Evolutionary conservation across 2,888 invertebrate species (phyloP).

Genomic region (Muschampia plurimacula): DNA sequence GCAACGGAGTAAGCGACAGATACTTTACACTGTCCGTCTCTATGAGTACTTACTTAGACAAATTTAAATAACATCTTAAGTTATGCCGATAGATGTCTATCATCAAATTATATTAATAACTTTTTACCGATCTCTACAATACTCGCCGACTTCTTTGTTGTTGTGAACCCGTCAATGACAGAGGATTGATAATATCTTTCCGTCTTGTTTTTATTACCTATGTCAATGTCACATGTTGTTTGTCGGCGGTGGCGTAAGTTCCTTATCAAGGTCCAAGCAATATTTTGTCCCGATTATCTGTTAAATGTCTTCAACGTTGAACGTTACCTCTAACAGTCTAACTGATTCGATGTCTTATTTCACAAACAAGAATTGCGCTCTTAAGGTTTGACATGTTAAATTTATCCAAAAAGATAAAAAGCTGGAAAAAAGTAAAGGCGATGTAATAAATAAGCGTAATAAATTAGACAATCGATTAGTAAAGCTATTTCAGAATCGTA

Average conservation of each 20-base stretch:
- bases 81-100: background rate
- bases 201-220: constrained; percentile 4
- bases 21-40: background rate
- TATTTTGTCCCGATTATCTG: constrained; percentile 79
- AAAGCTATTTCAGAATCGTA: constrained; percentile 18
- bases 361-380: constrained; percentile 74
- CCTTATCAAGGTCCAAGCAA: constrained; percentile 72
- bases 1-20: background rate
- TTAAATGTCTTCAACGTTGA: constrained; percentile 72
- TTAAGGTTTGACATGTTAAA: constrained; percentile 52
- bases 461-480: constrained; percentile 34
- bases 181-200: background rate
- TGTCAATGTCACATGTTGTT: constrained; percentile 1
- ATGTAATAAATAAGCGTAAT: constrained; percentile 20
- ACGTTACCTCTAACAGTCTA: constrained; percentile 65
- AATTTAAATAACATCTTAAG: background rate
- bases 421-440: background rate
- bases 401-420: constrained; percentile 29
- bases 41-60: background rate
- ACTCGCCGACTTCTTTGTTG: background rate
- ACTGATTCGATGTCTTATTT: constrained; percentile 75
- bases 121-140: background rate
- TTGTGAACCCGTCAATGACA: constrained; percentile 2
- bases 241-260: constrained; percentile 44
- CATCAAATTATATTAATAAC: too few species aligned